Percentiles rank a stretch among this genome's conserved stretches.
Conservation (phyloP, 1,140 invertebrate genomes). For the Anastrepha ludens region DNA sequence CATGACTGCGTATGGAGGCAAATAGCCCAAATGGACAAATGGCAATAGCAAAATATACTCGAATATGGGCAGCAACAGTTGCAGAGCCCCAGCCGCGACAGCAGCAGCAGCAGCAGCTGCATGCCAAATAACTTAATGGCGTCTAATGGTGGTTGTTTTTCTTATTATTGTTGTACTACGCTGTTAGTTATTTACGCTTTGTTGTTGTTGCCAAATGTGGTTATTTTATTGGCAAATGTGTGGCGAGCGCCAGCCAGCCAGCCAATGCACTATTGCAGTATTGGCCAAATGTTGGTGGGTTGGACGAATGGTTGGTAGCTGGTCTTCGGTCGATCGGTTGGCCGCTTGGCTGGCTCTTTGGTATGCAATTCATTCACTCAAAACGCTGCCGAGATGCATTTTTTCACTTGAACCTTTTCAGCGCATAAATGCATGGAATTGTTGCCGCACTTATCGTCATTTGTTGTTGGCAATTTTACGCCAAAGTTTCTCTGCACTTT, state of each 20-base stretch:
- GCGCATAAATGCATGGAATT: not conserved
- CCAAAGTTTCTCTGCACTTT: constrained; percentile 3
- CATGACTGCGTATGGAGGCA: not conserved
- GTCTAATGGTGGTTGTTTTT: constrained; percentile 24
- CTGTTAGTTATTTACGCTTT: not conserved
- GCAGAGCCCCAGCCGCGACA: not conserved
- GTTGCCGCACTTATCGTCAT: not conserved
- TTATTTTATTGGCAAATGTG: constrained; percentile 16
- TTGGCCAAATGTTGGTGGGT: constrained; percentile 3
- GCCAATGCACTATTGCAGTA: not conserved
- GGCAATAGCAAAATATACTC: not conserved
- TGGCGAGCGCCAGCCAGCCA: constrained; percentile 2
- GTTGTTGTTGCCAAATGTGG: not conserved
- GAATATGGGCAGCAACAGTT: not conserved
- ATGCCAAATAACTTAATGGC: constrained; percentile 47
- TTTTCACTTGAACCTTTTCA: constrained; percentile 6
- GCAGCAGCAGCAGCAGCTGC: not conserved
- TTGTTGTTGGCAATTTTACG: not conserved
- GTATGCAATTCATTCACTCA: constrained; percentile 34
- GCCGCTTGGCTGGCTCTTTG: constrained; percentile 16
- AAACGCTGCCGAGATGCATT: not conserved
- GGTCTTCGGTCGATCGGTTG: not conserved
- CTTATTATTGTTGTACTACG: not conserved
- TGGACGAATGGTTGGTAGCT: not conserved
- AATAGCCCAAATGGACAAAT: not conserved